phyloP scores from a whole-genome alignment of 2,113 vertebrate species.

The Rhodinocichla rosea region DNA sequence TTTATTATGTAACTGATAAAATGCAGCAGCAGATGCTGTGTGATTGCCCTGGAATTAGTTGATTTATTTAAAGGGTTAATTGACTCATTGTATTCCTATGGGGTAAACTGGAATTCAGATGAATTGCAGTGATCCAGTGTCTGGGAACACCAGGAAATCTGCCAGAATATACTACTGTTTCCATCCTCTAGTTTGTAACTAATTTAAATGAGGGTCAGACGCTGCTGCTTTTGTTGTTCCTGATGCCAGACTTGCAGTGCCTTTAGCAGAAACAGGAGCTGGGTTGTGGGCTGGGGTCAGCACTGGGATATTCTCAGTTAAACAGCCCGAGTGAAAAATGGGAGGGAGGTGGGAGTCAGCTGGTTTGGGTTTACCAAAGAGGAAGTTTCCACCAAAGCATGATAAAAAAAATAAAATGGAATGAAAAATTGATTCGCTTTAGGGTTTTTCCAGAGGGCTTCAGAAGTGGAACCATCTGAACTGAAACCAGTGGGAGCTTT shows the following conservation, averaged over 20 bases:
- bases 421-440: neutral
- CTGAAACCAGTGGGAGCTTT: neutral
- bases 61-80: slow-evolving; percentile 54
- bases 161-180: neutral
- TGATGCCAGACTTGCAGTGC: neutral
- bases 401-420: neutral
- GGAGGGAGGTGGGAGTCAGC: neutral
- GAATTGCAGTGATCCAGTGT: neutral
- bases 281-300: neutral
- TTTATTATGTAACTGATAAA: slow-evolving; percentile 50
- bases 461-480: neutral
- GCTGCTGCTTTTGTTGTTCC: neutral
- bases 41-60: neutral
- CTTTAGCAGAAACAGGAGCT: neutral
- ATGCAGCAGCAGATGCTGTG: neutral
- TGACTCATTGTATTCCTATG: neutral
- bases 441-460: neutral
- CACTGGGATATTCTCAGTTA: neutral
- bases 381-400: neutral
- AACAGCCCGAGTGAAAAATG: neutral
- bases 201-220: slow-evolving; percentile 17
- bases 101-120: slow-evolving; percentile 20
- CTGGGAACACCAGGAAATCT: slow-evolving; percentile 20
- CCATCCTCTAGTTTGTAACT: neutral
- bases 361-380: neutral